A percentile compares a stretch with the other conserved stretches of the same genome.
These are phyloP conservation scores for Esperia sulphurella DNA, from an alignment of 2,888 invertebrate species.

Conservation along the genomic window DNA sequence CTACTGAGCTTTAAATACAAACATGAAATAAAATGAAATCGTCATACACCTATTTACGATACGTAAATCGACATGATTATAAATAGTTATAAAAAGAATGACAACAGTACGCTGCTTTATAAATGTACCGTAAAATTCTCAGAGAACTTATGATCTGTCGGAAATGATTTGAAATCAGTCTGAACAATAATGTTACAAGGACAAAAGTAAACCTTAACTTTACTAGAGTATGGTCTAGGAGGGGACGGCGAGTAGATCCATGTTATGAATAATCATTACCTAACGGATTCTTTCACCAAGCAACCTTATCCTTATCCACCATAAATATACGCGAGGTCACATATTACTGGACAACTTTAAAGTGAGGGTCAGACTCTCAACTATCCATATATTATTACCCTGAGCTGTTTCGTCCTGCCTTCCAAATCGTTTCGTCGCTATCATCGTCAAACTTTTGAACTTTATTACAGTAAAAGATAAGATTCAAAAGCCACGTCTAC, in stretches of 20 bases:
- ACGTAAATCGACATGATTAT: too few species aligned
- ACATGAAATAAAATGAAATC: too few species aligned
- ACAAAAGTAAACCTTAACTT: not conserved
- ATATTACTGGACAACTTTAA: slow-evolving; percentile 6
- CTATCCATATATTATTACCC: not conserved
- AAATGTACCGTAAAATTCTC: not conserved
- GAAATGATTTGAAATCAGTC: slow-evolving; percentile 4
- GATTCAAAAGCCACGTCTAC: too few species aligned
- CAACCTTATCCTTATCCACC: slow-evolving; percentile 6
- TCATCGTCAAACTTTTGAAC: too few species aligned
- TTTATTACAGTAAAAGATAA: too few species aligned
- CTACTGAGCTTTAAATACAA: too few species aligned
- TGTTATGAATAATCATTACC: not conserved
- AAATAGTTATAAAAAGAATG: too few species aligned
- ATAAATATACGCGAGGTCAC: slow-evolving; percentile 42
- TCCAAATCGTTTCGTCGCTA: too few species aligned
- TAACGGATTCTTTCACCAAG: slow-evolving; percentile 9
- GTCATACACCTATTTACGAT: too few species aligned
- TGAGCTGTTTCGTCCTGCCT: too few species aligned
- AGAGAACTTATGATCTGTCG: not conserved
- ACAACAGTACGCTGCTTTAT: too few species aligned
- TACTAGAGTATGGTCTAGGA: slow-evolving; percentile 3
- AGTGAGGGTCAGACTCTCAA: not conserved
- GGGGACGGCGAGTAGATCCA: slow-evolving; percentile 17
- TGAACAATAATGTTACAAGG: not conserved